These are phyloP conservation scores for Aythya baeri DNA, from an alignment of 2,113 vertebrate species.

Conservation along the genomic window DNA sequence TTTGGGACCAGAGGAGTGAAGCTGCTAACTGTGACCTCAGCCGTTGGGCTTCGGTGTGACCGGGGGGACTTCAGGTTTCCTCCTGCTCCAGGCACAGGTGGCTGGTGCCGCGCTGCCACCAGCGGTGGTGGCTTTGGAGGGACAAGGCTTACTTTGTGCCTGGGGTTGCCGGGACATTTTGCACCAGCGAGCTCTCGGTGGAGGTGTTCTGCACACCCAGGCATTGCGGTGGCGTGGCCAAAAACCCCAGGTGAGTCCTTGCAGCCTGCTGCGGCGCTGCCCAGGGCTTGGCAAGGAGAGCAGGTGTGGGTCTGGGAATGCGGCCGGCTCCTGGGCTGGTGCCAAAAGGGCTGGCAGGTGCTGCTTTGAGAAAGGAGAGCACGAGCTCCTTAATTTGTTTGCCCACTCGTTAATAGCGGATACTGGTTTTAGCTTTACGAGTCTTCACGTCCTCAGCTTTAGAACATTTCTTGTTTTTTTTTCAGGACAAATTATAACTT, in stretches of 20 bases:
- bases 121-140: neutral
- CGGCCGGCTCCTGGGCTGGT: rapidly evolving
- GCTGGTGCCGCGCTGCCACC: too few species aligned
- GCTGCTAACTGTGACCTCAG: neutral
- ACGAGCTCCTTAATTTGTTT: neutral
- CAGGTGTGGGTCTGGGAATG: neutral
- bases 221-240: neutral
- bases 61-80: neutral
- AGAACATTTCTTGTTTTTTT: neutral
- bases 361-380: neutral
- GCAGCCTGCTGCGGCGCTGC: neutral
- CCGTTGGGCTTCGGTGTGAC: neutral
- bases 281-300: neutral
- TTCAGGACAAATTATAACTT: neutral
- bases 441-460: rapidly evolving
- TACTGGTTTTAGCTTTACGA: neutral
- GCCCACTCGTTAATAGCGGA: neutral
- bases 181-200: neutral
- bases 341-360: rapidly evolving
- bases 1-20: neutral
- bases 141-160: neutral
- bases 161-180: neutral
- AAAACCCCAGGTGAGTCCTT: rapidly evolving
- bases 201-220: neutral
- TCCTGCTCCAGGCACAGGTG: neutral